phyloP scores from a whole-genome alignment of 2,888 invertebrate species.

The Fissipunctia ypsillon region DNA sequence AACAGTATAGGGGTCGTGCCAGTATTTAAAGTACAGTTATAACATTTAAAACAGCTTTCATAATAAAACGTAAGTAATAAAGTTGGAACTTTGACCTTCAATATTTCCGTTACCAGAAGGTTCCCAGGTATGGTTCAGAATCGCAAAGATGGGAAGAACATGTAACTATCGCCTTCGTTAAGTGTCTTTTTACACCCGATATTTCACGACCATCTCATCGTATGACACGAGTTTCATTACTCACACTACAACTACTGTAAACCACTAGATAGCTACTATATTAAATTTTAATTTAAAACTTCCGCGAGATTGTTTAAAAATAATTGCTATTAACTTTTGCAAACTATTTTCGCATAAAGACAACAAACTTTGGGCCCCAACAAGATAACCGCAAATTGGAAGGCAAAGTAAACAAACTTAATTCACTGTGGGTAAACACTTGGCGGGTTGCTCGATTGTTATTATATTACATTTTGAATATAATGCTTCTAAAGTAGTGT shows the following conservation, averaged over 20 bases:
- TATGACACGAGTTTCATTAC: constrained; percentile 3
- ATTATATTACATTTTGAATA: constrained; percentile 55
- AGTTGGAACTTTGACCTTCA: too few species aligned
- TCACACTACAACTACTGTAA: neutral
- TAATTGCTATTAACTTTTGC: constrained; percentile 54
- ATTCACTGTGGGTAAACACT: constrained; percentile 61
- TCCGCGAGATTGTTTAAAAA: constrained; percentile 50
- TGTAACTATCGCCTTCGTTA: too few species aligned
- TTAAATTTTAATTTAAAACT: constrained; percentile 30
- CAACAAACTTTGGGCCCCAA: constrained; percentile 57
- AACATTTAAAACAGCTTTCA: too few species aligned
- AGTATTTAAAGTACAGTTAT: too few species aligned
- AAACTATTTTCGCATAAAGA: constrained; percentile 57
- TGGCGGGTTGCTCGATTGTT: constrained; percentile 46
- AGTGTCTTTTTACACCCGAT: too few species aligned
- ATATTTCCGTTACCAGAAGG: too few species aligned
- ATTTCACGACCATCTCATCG: neutral
- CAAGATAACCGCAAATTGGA: constrained; percentile 64
- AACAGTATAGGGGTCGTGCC: too few species aligned
- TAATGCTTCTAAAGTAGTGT: constrained; percentile 37
- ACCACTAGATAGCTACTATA: neutral
- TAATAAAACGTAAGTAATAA: too few species aligned
- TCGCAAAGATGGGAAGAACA: too few species aligned
- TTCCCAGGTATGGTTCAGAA: too few species aligned
- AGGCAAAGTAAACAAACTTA: constrained; percentile 61